phyloP scores from a whole-genome alignment of 2,797 vertebrate genomes.

The Acanthurus leucopareius region DNA sequence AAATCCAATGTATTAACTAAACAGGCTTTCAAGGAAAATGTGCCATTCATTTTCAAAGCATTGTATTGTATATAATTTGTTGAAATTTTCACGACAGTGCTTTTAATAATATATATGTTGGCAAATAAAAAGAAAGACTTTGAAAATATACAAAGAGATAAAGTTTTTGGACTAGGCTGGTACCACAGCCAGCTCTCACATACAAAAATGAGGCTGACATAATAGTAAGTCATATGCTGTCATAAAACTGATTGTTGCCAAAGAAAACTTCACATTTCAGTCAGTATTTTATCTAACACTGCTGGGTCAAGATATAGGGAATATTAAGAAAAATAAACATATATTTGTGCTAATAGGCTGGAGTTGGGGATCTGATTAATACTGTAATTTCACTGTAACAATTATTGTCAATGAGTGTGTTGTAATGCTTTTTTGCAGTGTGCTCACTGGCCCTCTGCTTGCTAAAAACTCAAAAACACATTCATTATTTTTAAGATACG shows the following conservation, averaged over 20 bases:
- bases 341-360: not conserved
- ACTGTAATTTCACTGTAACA: not conserved
- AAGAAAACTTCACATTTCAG: not conserved
- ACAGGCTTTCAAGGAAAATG: not conserved
- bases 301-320: not conserved
- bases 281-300: not conserved
- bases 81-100: not conserved
- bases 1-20: not conserved
- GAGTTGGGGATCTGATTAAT: not conserved
- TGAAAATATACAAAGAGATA: not conserved
- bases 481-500: not conserved
- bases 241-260: not conserved
- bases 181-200: too few relatives aligned
- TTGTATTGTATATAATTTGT: not conserved
- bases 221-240: too few relatives aligned
- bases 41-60: not conserved
- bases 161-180: not conserved
- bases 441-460: not conserved
- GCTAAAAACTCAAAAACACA: not conserved
- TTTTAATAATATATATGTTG: not conserved
- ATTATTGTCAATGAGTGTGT: constrained; percentile 2
- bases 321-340: not conserved
- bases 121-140: not conserved
- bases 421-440: not conserved
- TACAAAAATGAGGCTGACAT: too few relatives aligned